Percentiles rank a stretch among this genome's conserved stretches.
Evolutionary conservation across 2,888 invertebrate species (phyloP).

Genomic region (Drosophila putrida): DNA sequence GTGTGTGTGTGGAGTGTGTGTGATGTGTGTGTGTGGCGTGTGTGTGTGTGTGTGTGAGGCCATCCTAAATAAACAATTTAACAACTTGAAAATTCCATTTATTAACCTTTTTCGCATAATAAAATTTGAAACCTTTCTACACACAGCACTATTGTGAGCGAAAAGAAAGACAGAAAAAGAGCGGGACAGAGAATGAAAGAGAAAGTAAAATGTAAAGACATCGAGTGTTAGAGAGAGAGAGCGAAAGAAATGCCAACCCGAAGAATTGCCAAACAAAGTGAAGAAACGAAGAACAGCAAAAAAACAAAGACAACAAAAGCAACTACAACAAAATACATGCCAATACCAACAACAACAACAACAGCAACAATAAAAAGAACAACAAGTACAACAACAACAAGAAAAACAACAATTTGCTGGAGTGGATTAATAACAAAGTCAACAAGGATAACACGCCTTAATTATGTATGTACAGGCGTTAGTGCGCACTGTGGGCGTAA

Average conservation of each 20-base stretch:
- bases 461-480: slow-evolving; percentile 73
- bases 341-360: slow-evolving; percentile 9
- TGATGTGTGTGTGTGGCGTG: slow-evolving; percentile 15
- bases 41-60: slow-evolving; percentile 15
- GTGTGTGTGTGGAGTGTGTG: slow-evolving; percentile 10
- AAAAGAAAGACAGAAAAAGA: neutral
- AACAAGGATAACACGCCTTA: slow-evolving; percentile 75
- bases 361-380: slow-evolving; percentile 8
- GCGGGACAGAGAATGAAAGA: slow-evolving; percentile 2
- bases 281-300: slow-evolving; percentile 12
- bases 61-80: slow-evolving; percentile 76
- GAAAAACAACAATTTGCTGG: slow-evolving; percentile 59
- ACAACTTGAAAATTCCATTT: slow-evolving; percentile 76
- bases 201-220: neutral
- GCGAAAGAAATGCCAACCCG: neutral
- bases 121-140: slow-evolving; percentile 63
- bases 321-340: slow-evolving; percentile 24
- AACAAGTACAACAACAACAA: slow-evolving; percentile 20
- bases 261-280: slow-evolving; percentile 32
- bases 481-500: slow-evolving; percentile 51
- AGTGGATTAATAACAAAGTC: slow-evolving; percentile 74
- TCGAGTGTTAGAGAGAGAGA: neutral
- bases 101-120: slow-evolving; percentile 75
- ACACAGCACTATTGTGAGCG: slow-evolving; percentile 13
- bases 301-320: slow-evolving; percentile 27